Percentiles rank a stretch among this genome's conserved stretches.
These are phyloP conservation scores for Apus apus DNA, from an alignment of 2,113 vertebrate genomes.

Conservation along the genomic window DNA sequence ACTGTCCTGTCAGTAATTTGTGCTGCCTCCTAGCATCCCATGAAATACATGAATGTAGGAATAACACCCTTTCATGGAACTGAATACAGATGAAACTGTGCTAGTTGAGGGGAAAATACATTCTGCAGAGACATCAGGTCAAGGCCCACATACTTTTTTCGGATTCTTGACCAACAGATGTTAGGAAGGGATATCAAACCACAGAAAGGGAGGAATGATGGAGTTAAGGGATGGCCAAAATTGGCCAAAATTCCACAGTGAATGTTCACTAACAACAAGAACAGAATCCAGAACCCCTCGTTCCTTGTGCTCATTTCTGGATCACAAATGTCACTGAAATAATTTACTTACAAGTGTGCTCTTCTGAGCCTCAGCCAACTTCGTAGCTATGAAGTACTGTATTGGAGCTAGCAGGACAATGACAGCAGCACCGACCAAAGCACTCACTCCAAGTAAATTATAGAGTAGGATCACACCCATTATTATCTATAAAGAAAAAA, in stretches of 20 bases:
- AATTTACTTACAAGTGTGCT: constrained; percentile 87
- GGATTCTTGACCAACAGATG: background rate
- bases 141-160: background rate
- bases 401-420: constrained; percentile 92
- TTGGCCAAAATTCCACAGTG: background rate
- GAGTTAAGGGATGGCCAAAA: background rate
- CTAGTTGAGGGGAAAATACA: background rate
- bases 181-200: background rate
- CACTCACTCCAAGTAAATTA: constrained; percentile 84
- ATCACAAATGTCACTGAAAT: background rate
- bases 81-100: background rate
- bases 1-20: background rate
- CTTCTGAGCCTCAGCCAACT: constrained; percentile 94
- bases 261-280: background rate
- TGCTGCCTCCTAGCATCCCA: constrained; percentile 3
- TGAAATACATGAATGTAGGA: background rate
- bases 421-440: constrained; percentile 90
- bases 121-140: background rate
- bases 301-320: background rate
- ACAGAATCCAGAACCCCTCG: background rate
- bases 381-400: constrained; percentile 97
- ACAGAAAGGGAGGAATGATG: background rate
- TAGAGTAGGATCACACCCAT: constrained; percentile 97
- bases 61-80: background rate
- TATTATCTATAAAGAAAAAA: constrained; percentile 84